phyloP scores from a whole-genome alignment of 1,140 invertebrate species.

The Lucilia sericata region DNA sequence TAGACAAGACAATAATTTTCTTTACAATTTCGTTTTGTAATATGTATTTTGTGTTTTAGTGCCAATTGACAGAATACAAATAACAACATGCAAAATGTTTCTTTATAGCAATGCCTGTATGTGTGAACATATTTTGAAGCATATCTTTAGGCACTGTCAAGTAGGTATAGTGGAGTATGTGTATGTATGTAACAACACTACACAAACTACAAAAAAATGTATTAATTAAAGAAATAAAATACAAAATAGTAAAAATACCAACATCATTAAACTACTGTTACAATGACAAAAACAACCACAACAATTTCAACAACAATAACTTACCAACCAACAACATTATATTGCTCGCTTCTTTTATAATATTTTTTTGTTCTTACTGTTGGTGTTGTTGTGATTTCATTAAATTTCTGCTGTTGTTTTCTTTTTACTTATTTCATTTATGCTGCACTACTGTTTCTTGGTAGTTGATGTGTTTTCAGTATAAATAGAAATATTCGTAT shows the following conservation, averaged over 20 bases:
- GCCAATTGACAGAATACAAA: background rate
- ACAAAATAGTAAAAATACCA: conserved; percentile 7
- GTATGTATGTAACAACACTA: background rate
- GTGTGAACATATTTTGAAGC: background rate
- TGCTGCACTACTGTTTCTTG: too few relatives aligned
- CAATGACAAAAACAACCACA: background rate
- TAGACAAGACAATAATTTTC: background rate
- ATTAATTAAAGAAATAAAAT: conserved; percentile 21
- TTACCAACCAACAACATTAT: background rate
- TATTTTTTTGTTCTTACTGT: background rate
- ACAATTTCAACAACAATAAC: background rate
- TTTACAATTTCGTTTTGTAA: background rate
- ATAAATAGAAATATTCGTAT: background rate
- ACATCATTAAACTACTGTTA: conserved; percentile 4
- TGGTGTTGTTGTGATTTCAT: background rate
- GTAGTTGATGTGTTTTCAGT: too few relatives aligned
- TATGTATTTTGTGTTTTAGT: background rate
- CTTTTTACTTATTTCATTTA: background rate
- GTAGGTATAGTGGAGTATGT: background rate
- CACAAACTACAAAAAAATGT: background rate
- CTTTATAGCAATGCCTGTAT: background rate
- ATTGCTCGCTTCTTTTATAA: background rate
- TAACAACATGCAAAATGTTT: background rate
- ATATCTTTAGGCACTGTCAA: too few relatives aligned
- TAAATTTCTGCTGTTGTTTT: background rate